Evolutionary conservation across 2,113 vertebrate genomes (phyloP), one percentile per base, ranked within the genome.

Genomic region (Elephantulus edwardii): DNA sequence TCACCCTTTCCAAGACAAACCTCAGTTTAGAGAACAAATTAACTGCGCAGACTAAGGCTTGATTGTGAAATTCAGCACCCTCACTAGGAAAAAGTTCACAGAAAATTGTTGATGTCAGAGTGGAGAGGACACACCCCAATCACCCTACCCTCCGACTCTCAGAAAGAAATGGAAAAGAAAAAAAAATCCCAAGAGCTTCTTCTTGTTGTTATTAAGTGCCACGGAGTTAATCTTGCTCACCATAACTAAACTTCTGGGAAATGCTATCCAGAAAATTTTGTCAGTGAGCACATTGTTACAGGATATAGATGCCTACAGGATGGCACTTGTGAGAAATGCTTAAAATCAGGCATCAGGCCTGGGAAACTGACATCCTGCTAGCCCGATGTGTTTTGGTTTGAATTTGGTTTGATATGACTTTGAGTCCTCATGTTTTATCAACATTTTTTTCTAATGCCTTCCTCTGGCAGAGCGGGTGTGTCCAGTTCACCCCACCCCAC

Each of bases 401-500:
- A 44, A 2, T 35, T 71, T 24, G 24, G 3, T 79, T 83, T 83
- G n/a, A 52, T 35, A 30, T 82, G 89, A 91, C 72, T 72, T 44
- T 5, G 50, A 64, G 35, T 5, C 5, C 10, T 0, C 11, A 28
- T 72, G 46, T 92, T 91, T 88, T 80, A 42, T 54, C 83, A 90
- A 92, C 72, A 89, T 35, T 20, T n/a, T 26, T 8, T 58, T 58
- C 50, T 50, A 58, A 48, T 3, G 33, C 26, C 54, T 40, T 33
- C 3, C 42, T 77, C n/a, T 8, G 8, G 6, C 1, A 38, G 28
- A 12, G 3, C 92, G 90, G 89, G 86, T 93, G 88, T 62, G 75
- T 64, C 17, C 26, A 0, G 3, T 30, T 33, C n/a, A 17, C 35
- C 30, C 28, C 2, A 1, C 1, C 13, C 70, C 20, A 7, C 66